Conservation (phyloP, 2,888 invertebrate genomes). For the Chouioia cunea region DNA sequence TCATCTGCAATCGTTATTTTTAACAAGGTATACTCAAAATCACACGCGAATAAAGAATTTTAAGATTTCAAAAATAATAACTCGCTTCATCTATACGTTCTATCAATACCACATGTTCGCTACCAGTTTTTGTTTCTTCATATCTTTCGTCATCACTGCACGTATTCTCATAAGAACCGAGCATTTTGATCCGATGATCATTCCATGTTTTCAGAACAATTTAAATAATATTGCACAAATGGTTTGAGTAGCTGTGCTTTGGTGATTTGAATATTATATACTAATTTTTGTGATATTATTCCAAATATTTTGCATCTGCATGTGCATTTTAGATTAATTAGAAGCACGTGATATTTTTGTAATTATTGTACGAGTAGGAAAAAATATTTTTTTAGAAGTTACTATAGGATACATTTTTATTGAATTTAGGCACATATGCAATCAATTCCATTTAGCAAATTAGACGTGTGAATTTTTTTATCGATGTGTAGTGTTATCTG, state of each 20-base stretch:
- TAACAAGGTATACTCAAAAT: constrained; percentile 29
- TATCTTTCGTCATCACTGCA: constrained; percentile 17
- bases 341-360: constrained; percentile 25
- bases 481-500: not conserved
- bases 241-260: constrained; percentile 23
- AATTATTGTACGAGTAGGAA: not conserved
- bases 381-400: not conserved
- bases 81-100: constrained; percentile 19
- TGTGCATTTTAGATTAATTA: constrained; percentile 37
- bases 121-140: constrained; percentile 22
- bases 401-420: constrained; percentile 15
- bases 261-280: constrained; percentile 11
- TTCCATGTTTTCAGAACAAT: constrained; percentile 35
- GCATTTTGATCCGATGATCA: constrained; percentile 8
- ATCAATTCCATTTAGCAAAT: constrained; percentile 10
- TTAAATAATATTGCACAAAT: constrained; percentile 26
- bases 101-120: constrained; percentile 18
- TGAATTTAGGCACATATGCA: not conserved
- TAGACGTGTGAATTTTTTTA: constrained; percentile 3
- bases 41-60: constrained; percentile 6
- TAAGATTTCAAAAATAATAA: constrained; percentile 23
- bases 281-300: constrained; percentile 17
- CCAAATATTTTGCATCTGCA: constrained; percentile 25
- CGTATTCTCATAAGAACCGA: not conserved
- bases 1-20: constrained; percentile 18